Base-by-base conservation (phyloP, 2,113 vertebrate species). In the Chloropsis cyanopogon region DNA sequence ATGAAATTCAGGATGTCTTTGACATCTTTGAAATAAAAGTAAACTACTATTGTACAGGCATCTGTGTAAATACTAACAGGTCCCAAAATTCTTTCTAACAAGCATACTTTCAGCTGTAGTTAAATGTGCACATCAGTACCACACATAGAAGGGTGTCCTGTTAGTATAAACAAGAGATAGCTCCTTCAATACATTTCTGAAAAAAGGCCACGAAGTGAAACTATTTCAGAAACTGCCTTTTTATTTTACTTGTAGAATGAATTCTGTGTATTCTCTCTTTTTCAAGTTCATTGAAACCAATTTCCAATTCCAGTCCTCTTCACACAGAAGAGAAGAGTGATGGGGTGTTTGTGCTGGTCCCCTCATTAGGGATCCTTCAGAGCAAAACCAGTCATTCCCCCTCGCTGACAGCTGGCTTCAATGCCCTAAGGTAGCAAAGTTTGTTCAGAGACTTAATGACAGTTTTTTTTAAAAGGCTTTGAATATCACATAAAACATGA, bases 401-500 rank as follows among this genome's bases (percentile, higher is more conserved):
- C 49, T 93, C 13, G 9, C 86, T 92, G 92, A 94, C 94, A 96
- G 94, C 95, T 96, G 87, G 91, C 80, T 87, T 79, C 5, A 39
- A 88, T 95, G 85, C 95, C 94, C 92, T 90, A 84, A 95, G 83
- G 94, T 94, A 97, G 88, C 42, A 31, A 84, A 92, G 65, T 93
- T 96, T 96, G 63, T 88, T 94, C 88, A 75, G 75, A 95, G 69
- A 86, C 28, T 97, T 96, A 89, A 94, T 25, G 18, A 81, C 60
- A 77, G 54, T 16, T 85, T 88, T 88, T 94, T 94, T 96, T 70
- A 28, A 93, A 94, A 86, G 88, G 71, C 80, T 96, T 86, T 90
- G 88, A 94, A 66, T 94, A 95, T 91, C 94, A 82, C 88, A 96
- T 95, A 95, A 97, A 95, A 97, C 87, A 80, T 65, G 81, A 97